Conservation (phyloP, 1,140 invertebrate genomes). For the Bombus affinis region DNA sequence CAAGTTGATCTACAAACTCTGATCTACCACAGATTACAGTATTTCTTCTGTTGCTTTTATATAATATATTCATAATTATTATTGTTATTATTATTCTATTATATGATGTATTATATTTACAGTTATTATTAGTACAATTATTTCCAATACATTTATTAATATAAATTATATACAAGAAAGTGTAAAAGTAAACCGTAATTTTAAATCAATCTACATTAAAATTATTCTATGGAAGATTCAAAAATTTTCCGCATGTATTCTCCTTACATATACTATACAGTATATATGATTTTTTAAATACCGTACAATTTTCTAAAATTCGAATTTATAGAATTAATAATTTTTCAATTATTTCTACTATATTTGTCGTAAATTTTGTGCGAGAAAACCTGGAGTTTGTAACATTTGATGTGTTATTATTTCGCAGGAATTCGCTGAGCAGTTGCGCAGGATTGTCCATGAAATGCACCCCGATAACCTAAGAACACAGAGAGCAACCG, state of each 20-base stretch:
- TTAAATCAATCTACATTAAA: too few relatives aligned
- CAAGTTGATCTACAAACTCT: neutral
- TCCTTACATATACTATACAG: too few relatives aligned
- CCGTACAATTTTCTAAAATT: neutral
- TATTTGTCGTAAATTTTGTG: neutral
- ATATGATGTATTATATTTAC: too few relatives aligned
- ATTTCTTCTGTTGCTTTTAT: neutral
- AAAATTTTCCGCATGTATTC: too few relatives aligned
- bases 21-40: neutral
- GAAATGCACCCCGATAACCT: slow-evolving; percentile 54
- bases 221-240: too few relatives aligned
- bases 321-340: neutral
- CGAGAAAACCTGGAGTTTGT: neutral
- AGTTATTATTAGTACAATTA: too few relatives aligned
- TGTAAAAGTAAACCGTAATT: too few relatives aligned
- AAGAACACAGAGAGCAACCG: slow-evolving; percentile 63
- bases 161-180: too few relatives aligned
- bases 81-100: neutral
- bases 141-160: too few relatives aligned
- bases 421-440: slow-evolving; percentile 69
- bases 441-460: slow-evolving; percentile 54
- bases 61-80: neutral
- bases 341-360: neutral
- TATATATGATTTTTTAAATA: neutral
- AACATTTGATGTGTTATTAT: neutral